These are phyloP conservation scores for Agelaius tricolor DNA, from an alignment of 2,113 vertebrate genomes.

Conservation along the genomic window DNA sequence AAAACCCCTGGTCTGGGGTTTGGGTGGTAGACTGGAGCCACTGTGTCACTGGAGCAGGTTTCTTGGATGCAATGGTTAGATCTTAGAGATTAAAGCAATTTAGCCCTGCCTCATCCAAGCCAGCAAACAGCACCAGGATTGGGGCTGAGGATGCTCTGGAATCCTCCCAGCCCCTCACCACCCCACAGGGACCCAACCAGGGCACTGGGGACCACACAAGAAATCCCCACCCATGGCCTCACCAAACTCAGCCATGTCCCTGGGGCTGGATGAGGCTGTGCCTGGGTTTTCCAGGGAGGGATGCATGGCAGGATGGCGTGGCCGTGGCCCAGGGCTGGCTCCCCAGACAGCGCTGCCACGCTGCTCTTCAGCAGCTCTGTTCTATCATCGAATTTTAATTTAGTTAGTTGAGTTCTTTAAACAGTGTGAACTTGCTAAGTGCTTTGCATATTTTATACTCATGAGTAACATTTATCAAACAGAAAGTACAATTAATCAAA, in stretches of 20 bases:
- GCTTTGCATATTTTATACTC: conserved; percentile 68
- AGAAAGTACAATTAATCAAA: conserved; percentile 67
- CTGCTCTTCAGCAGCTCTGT: neutral
- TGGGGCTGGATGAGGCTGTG: rapidly evolving
- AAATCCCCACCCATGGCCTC: neutral
- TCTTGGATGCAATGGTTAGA: neutral
- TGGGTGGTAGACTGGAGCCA: neutral
- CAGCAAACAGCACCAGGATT: rapidly evolving
- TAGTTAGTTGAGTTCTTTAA: conserved; percentile 63
- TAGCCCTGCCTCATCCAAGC: neutral
- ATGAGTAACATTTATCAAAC: conserved; percentile 64
- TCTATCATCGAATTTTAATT: conserved; percentile 60
- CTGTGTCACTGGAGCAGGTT: neutral
- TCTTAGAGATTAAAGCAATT: neutral
- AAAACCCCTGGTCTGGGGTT: neutral
- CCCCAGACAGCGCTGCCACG: neutral
- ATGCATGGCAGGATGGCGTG: rapidly evolving
- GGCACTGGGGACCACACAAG: neutral
- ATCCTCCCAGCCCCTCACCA: neutral
- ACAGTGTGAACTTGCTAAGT: conserved; percentile 65
- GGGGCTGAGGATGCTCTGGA: neutral
- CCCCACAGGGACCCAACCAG: neutral
- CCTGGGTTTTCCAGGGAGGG: neutral
- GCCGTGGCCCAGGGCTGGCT: neutral
- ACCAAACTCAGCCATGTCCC: neutral